Evolutionary conservation across 2,888 invertebrate species (phyloP), one percentile per base, ranked within the genome.

Genomic region (Tinea pellionella): DNA sequence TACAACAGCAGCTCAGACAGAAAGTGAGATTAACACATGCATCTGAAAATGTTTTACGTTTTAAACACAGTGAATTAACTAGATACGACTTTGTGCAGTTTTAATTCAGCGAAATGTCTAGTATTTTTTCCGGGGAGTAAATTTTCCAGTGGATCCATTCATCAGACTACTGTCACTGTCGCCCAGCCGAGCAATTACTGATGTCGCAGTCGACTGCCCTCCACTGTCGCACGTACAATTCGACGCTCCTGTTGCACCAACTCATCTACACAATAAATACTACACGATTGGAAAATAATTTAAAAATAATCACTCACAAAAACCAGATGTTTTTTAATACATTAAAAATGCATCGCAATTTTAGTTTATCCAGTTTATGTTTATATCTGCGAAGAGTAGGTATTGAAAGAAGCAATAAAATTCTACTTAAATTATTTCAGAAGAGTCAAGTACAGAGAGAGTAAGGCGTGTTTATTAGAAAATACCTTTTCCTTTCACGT

Each of bases 181-280:
- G 53, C 74, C 73, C 71, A 71, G 74, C 73, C 71, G 71, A 77
- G 78, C 81, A 84, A 84, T 84, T 83, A 83, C 79, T 77, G 80
- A 80, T 80, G 80, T 82, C 74, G 73, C 80, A 81, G 74, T 75
- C 74, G 70, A 71, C 70, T 80, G 78, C 75, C 70, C 68, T 69
- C 68, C 69, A 47, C 13, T 9, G 47, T 53, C 53, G 53, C 53
- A 18, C 18, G 47, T 18, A 47, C 15, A 24, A 16, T 51, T 16
- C 51, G 24, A 11, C 9, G 15, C 4, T 47, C 4, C 19, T 53
- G 53, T 24, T 53, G 51, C 53, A 24, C 53, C 53, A n/a, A 47
- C 47, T 9, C 37, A 6, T 37, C n/a, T 37, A n/a, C n/a, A 37
- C n/a, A 37, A 37, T 37, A 37, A 12, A 12, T 37, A 37, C 24